Base-by-base conservation (phyloP, 1,140 invertebrate species). In the Microplitis mediator region DNA sequence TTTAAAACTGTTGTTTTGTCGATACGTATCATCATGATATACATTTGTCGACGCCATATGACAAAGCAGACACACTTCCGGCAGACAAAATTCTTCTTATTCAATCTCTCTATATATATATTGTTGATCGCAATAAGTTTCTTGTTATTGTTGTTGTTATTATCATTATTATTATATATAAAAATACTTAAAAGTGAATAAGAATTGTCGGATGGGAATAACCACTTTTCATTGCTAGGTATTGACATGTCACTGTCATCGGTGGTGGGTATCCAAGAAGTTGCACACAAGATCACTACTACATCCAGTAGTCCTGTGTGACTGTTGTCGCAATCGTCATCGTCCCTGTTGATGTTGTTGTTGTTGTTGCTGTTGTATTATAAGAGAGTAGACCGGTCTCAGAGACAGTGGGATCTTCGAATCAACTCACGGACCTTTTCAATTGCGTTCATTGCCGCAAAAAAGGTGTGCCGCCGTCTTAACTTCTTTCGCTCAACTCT, bases 221-320 rank as follows among this genome's bases (percentile, higher is more conserved):
- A 79, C 73, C 72, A 80, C 77, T 82, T 79, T 81, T 82, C 79
- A 77, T 80, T 85, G 76, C 73, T 45, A 45, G 58, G 78, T 83
- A 86, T 86, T 85, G 84, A 86, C 83, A 84, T 85, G 84, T 86
- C 83, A 84, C 83, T 86, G 83, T 85, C 84, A 84, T 82, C 81
- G 75, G 52, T 4, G 54, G 35, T 62, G 16, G 65, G 39, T 45
- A 45, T 45, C 39, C 39, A 45, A 45, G 39, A 45, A 45, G 39
- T 45, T 9, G 3, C 39, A 45, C 39, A 45, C 39, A 45, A 45
- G 4, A 45, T 23, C 23, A 45, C 39, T 45, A 45, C 39, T 45
- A 45, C 39, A 45, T 45, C 39, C 6, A 45, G 39, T 45, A 45
- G 39, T 45, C 5, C 39, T 45, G 39, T 45, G 39, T 45, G 50